Evolutionary conservation across 2,888 invertebrate genomes (phyloP).

Genomic region (Osmoderma eremita): DNA sequence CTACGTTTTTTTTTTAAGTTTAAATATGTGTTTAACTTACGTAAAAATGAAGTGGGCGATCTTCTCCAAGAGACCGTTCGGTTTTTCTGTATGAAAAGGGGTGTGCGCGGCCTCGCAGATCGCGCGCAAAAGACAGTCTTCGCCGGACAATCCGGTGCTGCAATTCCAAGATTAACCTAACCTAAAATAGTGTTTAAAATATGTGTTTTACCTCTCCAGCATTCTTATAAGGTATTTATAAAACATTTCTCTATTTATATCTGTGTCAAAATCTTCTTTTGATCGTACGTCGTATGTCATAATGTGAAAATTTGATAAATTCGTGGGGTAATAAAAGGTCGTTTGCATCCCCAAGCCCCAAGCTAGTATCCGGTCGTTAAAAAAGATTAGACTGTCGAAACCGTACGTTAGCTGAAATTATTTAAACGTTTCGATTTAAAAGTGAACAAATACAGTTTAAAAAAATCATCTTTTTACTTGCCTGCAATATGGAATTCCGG

Average conservation of each 20-base stretch:
- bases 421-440: neutral
- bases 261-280: constrained; percentile 46
- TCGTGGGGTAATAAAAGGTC: constrained; percentile 55
- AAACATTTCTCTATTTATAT: constrained; percentile 54
- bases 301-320: constrained; percentile 52
- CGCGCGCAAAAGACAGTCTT: constrained; percentile 55
- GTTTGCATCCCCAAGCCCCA: constrained; percentile 53
- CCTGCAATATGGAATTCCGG: constrained; percentile 22
- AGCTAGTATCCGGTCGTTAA: neutral
- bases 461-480: too few relatives aligned
- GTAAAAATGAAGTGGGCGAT: constrained; percentile 60
- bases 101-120: constrained; percentile 58
- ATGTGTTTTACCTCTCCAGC: constrained; percentile 52
- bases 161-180: neutral
- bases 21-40: constrained; percentile 48
- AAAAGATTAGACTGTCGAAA: constrained; percentile 11
- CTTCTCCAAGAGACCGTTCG: constrained; percentile 61
- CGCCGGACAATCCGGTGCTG: constrained; percentile 55
- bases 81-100: constrained; percentile 56
- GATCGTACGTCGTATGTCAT: constrained; percentile 51
- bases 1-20: neutral
- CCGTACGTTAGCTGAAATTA: constrained; percentile 20
- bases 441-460: neutral
- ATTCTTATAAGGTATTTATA: constrained; percentile 54
- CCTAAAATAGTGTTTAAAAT: constrained; percentile 3